Percentiles rank a stretch among this genome's conserved stretches.
These are phyloP conservation scores for Drosophila mayri DNA, from an alignment of 1,140 invertebrate species.

Conservation along the genomic window DNA sequence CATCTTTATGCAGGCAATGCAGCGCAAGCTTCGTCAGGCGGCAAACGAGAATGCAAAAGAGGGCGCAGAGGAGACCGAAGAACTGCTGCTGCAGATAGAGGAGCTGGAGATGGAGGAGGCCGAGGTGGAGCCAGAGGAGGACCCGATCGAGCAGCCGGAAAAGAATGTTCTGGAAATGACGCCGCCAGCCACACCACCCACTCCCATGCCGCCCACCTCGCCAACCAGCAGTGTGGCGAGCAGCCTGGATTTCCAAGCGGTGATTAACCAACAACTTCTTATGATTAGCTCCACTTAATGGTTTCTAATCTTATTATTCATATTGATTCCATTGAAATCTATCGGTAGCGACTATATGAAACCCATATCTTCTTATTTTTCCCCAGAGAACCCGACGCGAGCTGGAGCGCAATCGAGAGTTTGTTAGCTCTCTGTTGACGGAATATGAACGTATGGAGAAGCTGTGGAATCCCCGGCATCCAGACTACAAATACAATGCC, in stretches of 20 bases:
- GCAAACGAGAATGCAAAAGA: constrained; percentile 47
- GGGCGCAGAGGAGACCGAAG: not conserved
- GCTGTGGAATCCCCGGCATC: constrained; percentile 78
- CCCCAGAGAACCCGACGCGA: constrained; percentile 64
- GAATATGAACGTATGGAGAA: constrained; percentile 75
- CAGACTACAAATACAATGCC: constrained; percentile 78
- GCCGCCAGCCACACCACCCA: constrained; percentile 67
- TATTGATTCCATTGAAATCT: not conserved
- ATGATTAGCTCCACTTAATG: not conserved
- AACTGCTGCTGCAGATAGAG: constrained; percentile 7
- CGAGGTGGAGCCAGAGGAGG: not conserved
- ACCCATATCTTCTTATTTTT: not conserved
- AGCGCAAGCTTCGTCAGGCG: constrained; percentile 65
- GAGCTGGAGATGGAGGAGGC: constrained; percentile 1
- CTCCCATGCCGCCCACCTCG: constrained; percentile 58
- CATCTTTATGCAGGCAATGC: constrained; percentile 60
- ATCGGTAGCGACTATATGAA: not conserved
- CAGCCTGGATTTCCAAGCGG: constrained; percentile 57
- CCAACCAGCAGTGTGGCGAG: constrained; percentile 63
- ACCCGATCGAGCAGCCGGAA: constrained; percentile 34
- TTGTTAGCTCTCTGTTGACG: constrained; percentile 59
- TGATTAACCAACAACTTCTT: constrained; percentile 24
- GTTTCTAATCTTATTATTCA: not conserved
- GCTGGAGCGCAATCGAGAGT: constrained; percentile 69
- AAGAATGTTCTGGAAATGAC: constrained; percentile 67